Evolutionary conservation across 1,140 invertebrate species (phyloP), one percentile per base, ranked within the genome.

Genomic region (Calliopsis andreniformis): DNA sequence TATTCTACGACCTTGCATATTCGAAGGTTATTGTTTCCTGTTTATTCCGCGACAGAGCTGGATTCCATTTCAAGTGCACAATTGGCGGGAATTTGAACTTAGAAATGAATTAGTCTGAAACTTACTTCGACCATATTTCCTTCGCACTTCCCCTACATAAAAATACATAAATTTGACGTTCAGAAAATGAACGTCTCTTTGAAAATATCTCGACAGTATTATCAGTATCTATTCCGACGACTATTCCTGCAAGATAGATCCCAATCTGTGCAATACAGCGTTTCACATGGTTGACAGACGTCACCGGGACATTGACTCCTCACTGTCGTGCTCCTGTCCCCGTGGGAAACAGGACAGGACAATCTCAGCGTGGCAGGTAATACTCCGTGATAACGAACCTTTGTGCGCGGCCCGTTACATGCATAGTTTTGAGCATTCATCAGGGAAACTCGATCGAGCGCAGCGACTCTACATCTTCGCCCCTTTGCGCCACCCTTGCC

Each of bases 301-400:
- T 55, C n/a, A 2, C 39, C 23, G 25, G 32, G 58, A 32, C 28
- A n/a, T 43, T 16, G 59, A 67, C 67, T 62, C 28, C 45, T 32
- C 43, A 7, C 20, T 62, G 72, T 25, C 16, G n/a, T 6, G 53
- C 23, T 59, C 20, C 67, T 53, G 28, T 70, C 55, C 67, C 53
- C 6, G 12, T 18, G 28, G 63, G 64, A 73, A 59, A 53, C 47
- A 23, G 47, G n/a, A 55, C 67, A n/a, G 45, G 47, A 42, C 66
- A 82, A 83, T 78, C 64, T 82, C 68, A 51, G 47, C 30, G 58
- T 51, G 49, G 67, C 79, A 67, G 68, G 49, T 82, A 83, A 78
- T 66, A 66, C 53, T n/a, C 51, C 3, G 35, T 49, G 76, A 83
- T 83, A 83, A 83, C 81, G 81, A 83, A 58, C 51, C 81, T 78